A percentile compares a stretch with the other conserved stretches of the same genome.
These are phyloP conservation scores for Vultur gryphus DNA, from an alignment of 2,797 vertebrate species.

Conservation along the genomic window DNA sequence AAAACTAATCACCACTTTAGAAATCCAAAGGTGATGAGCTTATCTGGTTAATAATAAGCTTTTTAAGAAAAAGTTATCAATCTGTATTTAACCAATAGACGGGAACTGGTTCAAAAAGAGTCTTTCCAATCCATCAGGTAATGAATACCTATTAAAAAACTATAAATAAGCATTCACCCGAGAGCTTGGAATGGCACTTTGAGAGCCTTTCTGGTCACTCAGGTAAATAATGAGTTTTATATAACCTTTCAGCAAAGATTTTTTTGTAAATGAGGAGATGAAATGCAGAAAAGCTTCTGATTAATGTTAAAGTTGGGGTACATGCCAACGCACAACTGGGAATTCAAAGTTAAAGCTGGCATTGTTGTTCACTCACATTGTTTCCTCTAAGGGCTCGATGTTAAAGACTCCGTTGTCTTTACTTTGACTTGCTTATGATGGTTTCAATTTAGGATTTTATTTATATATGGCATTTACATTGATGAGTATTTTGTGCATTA, in stretches of 20 bases:
- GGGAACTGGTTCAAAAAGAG: slow-evolving; percentile 17
- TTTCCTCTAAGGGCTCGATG: neutral
- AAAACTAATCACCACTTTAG: slow-evolving; percentile 27
- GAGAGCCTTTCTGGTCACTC: slow-evolving; percentile 63
- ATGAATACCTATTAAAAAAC: slow-evolving; percentile 63
- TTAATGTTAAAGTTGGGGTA: slow-evolving; percentile 46
- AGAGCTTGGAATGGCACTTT: slow-evolving; percentile 58
- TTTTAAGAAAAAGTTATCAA: slow-evolving; percentile 47
- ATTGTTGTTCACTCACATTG: neutral
- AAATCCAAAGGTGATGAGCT: slow-evolving; percentile 29
- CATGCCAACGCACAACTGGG: neutral
- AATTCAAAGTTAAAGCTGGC: slow-evolving; percentile 17
- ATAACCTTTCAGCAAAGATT: slow-evolving; percentile 58
- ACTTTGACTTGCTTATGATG: neutral
- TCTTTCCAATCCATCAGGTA: slow-evolving; percentile 60
- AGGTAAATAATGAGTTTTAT: slow-evolving; percentile 68
- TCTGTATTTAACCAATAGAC: slow-evolving; percentile 30
- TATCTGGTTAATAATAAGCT: slow-evolving; percentile 29
- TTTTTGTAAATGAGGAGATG: slow-evolving; percentile 55
- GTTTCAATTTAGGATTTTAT: slow-evolving; percentile 22
- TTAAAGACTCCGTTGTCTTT: neutral
- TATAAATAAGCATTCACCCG: slow-evolving; percentile 67
- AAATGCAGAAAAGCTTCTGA: slow-evolving; percentile 42
- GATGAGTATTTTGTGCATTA: slow-evolving; percentile 7
- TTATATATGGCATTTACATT: slow-evolving; percentile 4